phyloP scores from a whole-genome alignment of 2,113 vertebrate genomes.

The Neogobius melanostomus region DNA sequence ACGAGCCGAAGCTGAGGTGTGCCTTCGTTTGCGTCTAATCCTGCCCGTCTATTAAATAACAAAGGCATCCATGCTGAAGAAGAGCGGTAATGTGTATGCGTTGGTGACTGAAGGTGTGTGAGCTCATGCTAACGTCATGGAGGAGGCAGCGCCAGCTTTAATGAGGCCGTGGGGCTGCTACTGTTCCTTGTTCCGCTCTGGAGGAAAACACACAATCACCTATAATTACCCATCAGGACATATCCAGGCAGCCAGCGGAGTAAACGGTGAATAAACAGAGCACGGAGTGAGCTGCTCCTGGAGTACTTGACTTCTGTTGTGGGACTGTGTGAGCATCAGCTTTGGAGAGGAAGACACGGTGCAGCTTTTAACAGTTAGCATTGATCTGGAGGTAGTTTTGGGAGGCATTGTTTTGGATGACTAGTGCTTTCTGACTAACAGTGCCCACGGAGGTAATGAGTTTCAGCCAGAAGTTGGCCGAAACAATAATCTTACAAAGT shows the following conservation, averaged over 20 bases:
- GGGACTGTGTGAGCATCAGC: constrained; percentile 15
- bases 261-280: constrained; percentile 4
- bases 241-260: constrained; percentile 36
- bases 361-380: background rate
- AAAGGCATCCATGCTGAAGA: constrained; percentile 22
- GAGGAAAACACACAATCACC: constrained; percentile 49
- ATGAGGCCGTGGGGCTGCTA: constrained; percentile 42
- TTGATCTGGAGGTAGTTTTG: background rate
- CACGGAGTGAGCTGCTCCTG: constrained; percentile 7
- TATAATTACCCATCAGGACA: constrained; percentile 45
- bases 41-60: constrained; percentile 26
- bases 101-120: constrained; percentile 17
- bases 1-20: constrained; percentile 22
- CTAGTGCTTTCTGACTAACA: too few species aligned
- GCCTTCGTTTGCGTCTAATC: constrained; percentile 27
- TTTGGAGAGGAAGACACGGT: constrained; percentile 14
- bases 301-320: constrained; percentile 44
- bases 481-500: background rate
- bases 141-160: constrained; percentile 33
- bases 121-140: constrained; percentile 32
- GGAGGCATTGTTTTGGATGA: too few species aligned
- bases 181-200: constrained; percentile 26
- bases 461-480: background rate
- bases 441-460: background rate
- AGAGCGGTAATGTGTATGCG: background rate